A percentile compares a stretch with the other conserved stretches of the same genome.
Evolutionary conservation across 2,113 vertebrate genomes (phyloP).

Genomic region (Ammospiza nelsoni): DNA sequence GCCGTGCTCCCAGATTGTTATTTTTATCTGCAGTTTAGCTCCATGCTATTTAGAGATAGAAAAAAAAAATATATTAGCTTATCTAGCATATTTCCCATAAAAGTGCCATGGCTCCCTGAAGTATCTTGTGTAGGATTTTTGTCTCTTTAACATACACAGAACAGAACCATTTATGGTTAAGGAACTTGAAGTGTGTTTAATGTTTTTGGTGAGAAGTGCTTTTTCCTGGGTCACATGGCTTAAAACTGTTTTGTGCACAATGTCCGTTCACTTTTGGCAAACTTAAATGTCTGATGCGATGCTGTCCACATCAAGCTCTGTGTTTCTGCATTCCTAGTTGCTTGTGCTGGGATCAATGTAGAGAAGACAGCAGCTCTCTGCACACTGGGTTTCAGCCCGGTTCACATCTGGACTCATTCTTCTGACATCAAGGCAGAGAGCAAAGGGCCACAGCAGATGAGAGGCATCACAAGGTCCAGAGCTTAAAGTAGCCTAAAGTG

Average conservation of each 20-base stretch:
- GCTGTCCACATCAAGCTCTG: neutral
- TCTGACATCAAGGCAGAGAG: neutral
- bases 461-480: neutral
- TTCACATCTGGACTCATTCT: neutral
- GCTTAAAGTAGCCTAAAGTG: neutral
- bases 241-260: neutral
- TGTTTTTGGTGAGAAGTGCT: neutral
- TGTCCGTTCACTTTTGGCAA: neutral
- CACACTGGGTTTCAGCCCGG: neutral
- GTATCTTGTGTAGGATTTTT: neutral
- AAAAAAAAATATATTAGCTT: neutral
- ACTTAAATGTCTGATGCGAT: neutral
- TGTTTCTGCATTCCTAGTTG: neutral
- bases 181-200: neutral
- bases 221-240: neutral
- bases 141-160: neutral
- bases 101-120: neutral
- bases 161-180: neutral
- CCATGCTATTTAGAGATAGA: neutral
- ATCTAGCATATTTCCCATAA: neutral
- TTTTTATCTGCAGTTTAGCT: constrained; percentile 17
- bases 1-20: neutral
- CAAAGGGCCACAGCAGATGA: neutral
- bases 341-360: neutral
- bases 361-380: neutral